Evolutionary conservation across 2,113 vertebrate genomes (phyloP).

Genomic region (Psephotus haematonotus): DNA sequence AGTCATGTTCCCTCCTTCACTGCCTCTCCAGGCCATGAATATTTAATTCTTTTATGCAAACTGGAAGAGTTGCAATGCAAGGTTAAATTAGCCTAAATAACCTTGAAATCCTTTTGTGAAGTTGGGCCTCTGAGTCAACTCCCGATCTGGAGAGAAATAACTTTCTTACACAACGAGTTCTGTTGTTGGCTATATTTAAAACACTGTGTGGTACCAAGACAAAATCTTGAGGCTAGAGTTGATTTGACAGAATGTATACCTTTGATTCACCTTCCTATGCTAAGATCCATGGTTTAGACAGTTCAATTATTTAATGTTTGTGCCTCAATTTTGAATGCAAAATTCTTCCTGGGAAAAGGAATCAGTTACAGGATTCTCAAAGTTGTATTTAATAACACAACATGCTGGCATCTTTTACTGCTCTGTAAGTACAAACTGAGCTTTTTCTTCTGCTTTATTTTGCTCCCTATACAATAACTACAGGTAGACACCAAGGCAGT

Average conservation of each 20-base stretch:
- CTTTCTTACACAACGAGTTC: not conserved
- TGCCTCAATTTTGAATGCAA: not conserved
- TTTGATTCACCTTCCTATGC: not conserved
- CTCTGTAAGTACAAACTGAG: not conserved
- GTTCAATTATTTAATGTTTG: not conserved
- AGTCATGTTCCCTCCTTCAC: not conserved
- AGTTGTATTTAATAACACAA: not conserved
- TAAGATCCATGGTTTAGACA: not conserved
- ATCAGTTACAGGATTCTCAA: not conserved
- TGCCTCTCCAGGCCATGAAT: conserved; percentile 52
- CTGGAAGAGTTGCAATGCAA: conserved; percentile 55
- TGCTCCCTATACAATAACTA: not conserved
- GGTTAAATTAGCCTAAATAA: conserved; percentile 62
- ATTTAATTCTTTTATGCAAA: conserved; percentile 64
- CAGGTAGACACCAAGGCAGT: not conserved
- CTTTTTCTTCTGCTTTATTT: not conserved
- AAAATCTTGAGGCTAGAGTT: not conserved
- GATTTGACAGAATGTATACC: not conserved
- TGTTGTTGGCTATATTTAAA: not conserved
- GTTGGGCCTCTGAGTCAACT: not conserved
- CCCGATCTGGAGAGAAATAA: not conserved
- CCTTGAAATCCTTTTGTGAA: conserved; percentile 48
- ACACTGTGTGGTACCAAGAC: not conserved
- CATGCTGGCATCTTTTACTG: not conserved
- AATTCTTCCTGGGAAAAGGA: not conserved